Base-by-base conservation (phyloP, 2,113 vertebrate genomes). In the Proterorhinus semilunaris region DNA sequence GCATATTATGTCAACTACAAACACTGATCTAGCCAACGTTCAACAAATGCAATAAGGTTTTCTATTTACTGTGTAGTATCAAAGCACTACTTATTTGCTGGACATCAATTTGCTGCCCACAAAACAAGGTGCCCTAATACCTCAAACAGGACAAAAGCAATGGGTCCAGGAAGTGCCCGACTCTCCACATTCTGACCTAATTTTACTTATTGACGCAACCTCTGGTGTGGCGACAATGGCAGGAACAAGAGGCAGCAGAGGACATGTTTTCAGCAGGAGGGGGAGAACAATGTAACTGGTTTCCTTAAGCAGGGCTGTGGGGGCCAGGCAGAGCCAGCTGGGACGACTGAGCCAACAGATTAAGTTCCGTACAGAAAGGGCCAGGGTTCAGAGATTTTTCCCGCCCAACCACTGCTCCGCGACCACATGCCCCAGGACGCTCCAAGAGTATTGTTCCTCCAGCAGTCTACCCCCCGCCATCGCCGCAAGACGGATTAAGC, bases 151-250 rank as follows among this genome's bases (percentile, higher is more conserved):
- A 13, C 45, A 64, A 49, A 42, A 61, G 36, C 16, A n/a, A 65
- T 50, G 84, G 71, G 68, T 73, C 54, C 82, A 81, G 88, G 88
- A 89, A 85, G 73, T 72, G 77, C 69, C 68, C 65, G 1, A 16
- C 68, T 71, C 65, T 27, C 59, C 68, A 55, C 58, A 57, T 81
- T 85, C 78, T 76, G 82, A 67, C 76, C 81, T 87, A 83, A 83
- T 84, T 85, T 79, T 79, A 83, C 81, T 73, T 86, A 74, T 15
- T 87, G 85, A 89, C 79, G 75, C 76, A 84, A 75, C 72, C 72
- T 57, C 80, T 81, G 67, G 81, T 80, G 69, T 63, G 63, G 68
- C 79, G 83, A 93, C 91, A 93, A 93, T 88, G 74, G 87, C 87
- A 90, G 92, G 92, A 93, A 92, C 57, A 53, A 83, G 74, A 71